phyloP scores from a whole-genome alignment of 2,113 vertebrate species.

The Rhagologus leucostigma region DNA sequence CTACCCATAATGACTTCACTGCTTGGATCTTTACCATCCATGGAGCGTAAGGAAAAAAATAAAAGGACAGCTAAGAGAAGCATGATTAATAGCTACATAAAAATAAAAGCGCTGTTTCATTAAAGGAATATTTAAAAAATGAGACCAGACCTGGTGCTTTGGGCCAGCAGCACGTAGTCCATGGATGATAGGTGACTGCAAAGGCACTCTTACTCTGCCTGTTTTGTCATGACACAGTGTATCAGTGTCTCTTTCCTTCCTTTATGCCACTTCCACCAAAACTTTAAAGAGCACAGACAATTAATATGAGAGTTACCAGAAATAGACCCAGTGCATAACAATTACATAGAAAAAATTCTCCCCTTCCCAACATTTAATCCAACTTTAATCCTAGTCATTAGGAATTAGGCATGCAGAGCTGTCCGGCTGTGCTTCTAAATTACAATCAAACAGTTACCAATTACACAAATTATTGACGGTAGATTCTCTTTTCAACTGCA shows the following conservation, averaged over 20 bases:
- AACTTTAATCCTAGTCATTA: slow-evolving; percentile 99
- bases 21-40: not conserved
- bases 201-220: slow-evolving; percentile 46
- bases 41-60: not conserved
- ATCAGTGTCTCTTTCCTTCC: slow-evolving; percentile 65
- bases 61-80: not conserved
- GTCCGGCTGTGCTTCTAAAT: slow-evolving; percentile 99
- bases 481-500: slow-evolving; percentile 99
- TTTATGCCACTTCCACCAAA: slow-evolving; percentile 76
- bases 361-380: slow-evolving; percentile 99
- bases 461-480: slow-evolving; percentile 99
- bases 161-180: not conserved
- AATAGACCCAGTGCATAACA: slow-evolving; percentile 90
- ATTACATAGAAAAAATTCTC: slow-evolving; percentile 88
- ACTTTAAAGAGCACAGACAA: slow-evolving; percentile 80
- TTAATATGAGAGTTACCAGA: slow-evolving; percentile 95
- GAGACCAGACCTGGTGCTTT: not conserved
- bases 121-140: not conserved
- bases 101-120: not conserved
- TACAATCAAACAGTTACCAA: slow-evolving; percentile 99
- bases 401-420: slow-evolving; percentile 99
- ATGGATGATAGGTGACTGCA: slow-evolving; percentile 18
- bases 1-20: not conserved
- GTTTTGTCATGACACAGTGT: slow-evolving; percentile 57
- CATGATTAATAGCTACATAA: not conserved